phyloP scores from a whole-genome alignment of 2,797 vertebrate genomes.

The Labroides dimidiatus region DNA sequence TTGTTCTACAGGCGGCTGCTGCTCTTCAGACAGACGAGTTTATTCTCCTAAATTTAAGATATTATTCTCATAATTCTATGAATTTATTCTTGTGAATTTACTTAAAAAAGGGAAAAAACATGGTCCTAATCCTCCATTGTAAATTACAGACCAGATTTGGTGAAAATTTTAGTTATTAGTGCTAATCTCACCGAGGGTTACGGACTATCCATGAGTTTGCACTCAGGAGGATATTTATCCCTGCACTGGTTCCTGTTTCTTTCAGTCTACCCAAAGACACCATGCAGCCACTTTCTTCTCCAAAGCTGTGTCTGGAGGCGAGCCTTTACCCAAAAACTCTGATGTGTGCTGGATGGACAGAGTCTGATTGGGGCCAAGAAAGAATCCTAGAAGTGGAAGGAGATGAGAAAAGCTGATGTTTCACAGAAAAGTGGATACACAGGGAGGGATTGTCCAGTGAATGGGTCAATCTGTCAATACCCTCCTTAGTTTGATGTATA shows the following conservation, averaged over 20 bases:
- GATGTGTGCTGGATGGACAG: slow-evolving; percentile 43
- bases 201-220: background rate
- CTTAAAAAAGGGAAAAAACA: no score
- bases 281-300: slow-evolving; percentile 35
- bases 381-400: slow-evolving; percentile 10
- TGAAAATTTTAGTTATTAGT: no score
- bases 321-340: slow-evolving; percentile 36
- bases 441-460: slow-evolving; percentile 49
- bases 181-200: no score
- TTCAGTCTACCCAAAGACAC: slow-evolving; percentile 41
- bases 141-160: no score
- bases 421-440: slow-evolving; percentile 45
- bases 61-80: no score
- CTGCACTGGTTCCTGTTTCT: slow-evolving; percentile 5
- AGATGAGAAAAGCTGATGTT: slow-evolving; percentile 5
- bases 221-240: background rate
- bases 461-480: slow-evolving; percentile 47
- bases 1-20: no score
- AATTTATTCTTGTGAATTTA: no score
- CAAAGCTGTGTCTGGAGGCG: slow-evolving; percentile 46
- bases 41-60: no score
- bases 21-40: no score
- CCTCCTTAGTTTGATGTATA: slow-evolving; percentile 30
- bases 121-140: no score
- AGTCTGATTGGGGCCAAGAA: slow-evolving; percentile 29